These are phyloP conservation scores for Mythimna lalbum DNA, from an alignment of 2,888 invertebrate genomes.

Conservation along the genomic window DNA sequence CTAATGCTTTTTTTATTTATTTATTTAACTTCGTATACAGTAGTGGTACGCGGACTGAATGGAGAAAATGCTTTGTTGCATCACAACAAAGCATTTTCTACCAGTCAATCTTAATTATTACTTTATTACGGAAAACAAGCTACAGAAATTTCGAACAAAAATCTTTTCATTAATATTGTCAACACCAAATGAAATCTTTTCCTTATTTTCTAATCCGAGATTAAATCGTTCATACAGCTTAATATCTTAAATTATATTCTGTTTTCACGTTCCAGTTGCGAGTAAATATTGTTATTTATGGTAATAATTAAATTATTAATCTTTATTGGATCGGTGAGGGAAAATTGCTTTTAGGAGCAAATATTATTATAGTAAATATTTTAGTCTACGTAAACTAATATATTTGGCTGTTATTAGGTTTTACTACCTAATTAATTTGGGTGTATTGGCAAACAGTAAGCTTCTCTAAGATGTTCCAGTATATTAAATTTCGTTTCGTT, in stretches of 20 bases:
- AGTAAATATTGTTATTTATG: constrained; percentile 31
- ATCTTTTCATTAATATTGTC: background rate
- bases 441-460: constrained; percentile 28
- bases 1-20: no score
- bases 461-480: background rate
- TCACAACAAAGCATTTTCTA: no score
- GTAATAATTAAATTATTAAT: constrained; percentile 27
- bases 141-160: background rate
- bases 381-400: constrained; percentile 49
- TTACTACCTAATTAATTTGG: constrained; percentile 42
- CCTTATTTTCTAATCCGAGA: constrained; percentile 22
- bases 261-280: constrained; percentile 4
- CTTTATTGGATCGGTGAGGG: constrained; percentile 11
- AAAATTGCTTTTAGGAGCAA: constrained; percentile 43
- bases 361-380: constrained; percentile 37
- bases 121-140: no score
- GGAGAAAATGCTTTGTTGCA: no score
- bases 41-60: no score
- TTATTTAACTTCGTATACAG: no score
- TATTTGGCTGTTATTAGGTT: constrained; percentile 41
- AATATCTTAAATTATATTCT: constrained; percentile 11
- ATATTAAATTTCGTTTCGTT: constrained; percentile 24
- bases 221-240: constrained; percentile 13
- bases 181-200: constrained; percentile 9
- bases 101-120: no score